A percentile compares a stretch with the other conserved stretches of the same genome.
Evolutionary conservation across 2,797 vertebrate species (phyloP).

Genomic region (Phaenicophaeus curvirostris): DNA sequence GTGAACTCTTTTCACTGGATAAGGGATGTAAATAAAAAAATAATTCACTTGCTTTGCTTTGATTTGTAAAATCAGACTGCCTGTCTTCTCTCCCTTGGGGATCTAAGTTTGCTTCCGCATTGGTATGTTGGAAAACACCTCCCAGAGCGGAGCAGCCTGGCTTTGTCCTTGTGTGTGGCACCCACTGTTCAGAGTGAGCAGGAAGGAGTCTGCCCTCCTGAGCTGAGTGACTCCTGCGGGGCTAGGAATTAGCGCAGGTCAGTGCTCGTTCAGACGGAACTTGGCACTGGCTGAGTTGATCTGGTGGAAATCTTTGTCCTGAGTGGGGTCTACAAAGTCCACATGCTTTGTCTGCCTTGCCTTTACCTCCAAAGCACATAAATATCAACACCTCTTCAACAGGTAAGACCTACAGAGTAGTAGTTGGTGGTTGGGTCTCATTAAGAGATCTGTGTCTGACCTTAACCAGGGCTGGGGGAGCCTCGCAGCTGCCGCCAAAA

Average conservation of each 20-base stretch:
- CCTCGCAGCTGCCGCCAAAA: neutral
- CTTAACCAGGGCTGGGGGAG: fast-evolving
- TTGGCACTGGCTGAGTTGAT: neutral
- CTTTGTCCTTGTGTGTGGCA: neutral
- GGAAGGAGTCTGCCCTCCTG: neutral
- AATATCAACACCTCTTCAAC: neutral
- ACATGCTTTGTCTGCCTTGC: neutral
- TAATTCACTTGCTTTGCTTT: neutral
- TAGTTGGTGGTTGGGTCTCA: neutral
- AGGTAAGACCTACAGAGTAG: neutral
- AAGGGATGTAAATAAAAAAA: neutral
- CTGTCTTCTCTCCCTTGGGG: neutral
- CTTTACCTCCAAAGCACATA: neutral
- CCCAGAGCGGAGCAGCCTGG: neutral
- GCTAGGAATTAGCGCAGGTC: fast-evolving
- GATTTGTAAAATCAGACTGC: neutral
- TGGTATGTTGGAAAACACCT: neutral
- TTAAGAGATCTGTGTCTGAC: neutral
- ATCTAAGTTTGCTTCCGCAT: neutral
- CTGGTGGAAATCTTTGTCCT: no score
- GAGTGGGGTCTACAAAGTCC: neutral
- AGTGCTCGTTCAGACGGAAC: neutral
- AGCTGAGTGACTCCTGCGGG: neutral
- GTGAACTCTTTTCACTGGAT: neutral
- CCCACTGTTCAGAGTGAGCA: neutral